Evolutionary conservation across 2,888 invertebrate species (phyloP), one percentile per base, ranked within the genome.

Genomic region (Perizoma affinitatum): DNA sequence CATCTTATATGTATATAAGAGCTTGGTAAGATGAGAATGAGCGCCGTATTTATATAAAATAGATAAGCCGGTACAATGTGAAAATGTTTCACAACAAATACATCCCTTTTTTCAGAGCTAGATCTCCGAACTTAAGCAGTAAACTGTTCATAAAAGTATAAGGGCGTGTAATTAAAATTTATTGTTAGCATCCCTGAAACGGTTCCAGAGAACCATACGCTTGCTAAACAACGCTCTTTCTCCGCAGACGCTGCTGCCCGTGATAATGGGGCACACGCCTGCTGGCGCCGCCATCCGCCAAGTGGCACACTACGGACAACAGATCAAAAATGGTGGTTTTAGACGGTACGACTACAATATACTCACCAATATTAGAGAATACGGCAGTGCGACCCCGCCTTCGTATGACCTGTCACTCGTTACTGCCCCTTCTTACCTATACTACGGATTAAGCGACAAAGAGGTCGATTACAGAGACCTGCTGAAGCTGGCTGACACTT

Each of bases 281-380:
- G 84, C 85, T 0, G 86, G 86, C 0, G 69, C 80, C 0, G 80
- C 86, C 0, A 54, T 85, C 44, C 79, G 83, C 4, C 86, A 86
- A 65, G 45, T 85, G 0, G 61, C 78, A 0, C 86, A 87, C 65
- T 86, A 75, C 71, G 85, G 77, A 0, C 86, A 87, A 49, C 63
- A 67, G 38, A 81, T 85, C 64, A 73, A 71, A 5, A 70, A 61
- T 55, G 61, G 72, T 0, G 58, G 63, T 3, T 86, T 86, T 76
- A 76, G 78, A 5, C 78, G 86, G 0, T 86, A 72, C 71, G 73
- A 82, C 72, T 63, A 62, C 62, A 73, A 74, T 22, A 0, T 65
- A 0, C 1, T 79, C 40, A 67, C 70, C 5, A 86, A 86, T 68
- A 53, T 83, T 2, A 34, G 63, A 0, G 42, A 50, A 1, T 86